These are phyloP conservation scores for Drosophila fulvimacula DNA, from an alignment of 2,888 invertebrate species.

Conservation along the genomic window DNA sequence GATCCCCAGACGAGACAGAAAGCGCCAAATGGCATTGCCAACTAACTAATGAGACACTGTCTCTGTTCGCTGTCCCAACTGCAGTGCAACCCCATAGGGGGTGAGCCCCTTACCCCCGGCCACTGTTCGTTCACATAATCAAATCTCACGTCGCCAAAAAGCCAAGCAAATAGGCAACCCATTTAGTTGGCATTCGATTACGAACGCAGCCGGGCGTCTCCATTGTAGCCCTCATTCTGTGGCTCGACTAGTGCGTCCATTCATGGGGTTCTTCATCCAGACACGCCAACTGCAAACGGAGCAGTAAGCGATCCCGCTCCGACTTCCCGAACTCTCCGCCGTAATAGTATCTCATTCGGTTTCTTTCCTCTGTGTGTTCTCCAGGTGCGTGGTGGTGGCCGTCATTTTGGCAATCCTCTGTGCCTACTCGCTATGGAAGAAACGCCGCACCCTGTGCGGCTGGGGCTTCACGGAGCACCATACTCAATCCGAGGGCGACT, in stretches of 20 bases:
- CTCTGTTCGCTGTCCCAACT: slow-evolving; percentile 2
- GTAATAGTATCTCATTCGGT: neutral
- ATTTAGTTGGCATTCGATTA: slow-evolving; percentile 73
- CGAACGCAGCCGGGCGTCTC: slow-evolving; percentile 47
- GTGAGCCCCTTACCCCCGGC: neutral
- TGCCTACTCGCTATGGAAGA: slow-evolving; percentile 88
- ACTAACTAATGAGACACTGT: slow-evolving; percentile 73
- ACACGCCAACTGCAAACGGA: slow-evolving; percentile 72
- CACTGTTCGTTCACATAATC: slow-evolving; percentile 52
- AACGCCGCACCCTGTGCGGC: slow-evolving; percentile 85
- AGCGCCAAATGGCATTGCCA: slow-evolving; percentile 69
- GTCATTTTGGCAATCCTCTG: slow-evolving; percentile 89
- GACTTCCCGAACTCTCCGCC: neutral
- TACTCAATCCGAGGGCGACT: slow-evolving; percentile 90
- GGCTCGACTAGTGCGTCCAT: neutral
- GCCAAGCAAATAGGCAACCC: slow-evolving; percentile 34
- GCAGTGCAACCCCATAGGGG: neutral
- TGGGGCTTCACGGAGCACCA: slow-evolving; percentile 86
- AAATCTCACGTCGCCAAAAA: slow-evolving; percentile 73
- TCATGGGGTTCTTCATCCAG: slow-evolving; percentile 75
- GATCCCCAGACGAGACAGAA: slow-evolving; percentile 31
- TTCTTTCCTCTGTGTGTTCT: neutral
- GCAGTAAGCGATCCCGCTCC: slow-evolving; percentile 54
- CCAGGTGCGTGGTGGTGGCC: slow-evolving; percentile 89
- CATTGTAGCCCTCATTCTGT: neutral